These are phyloP conservation scores for Apocheima hispidaria DNA, from an alignment of 2,888 invertebrate species.

Conservation along the genomic window DNA sequence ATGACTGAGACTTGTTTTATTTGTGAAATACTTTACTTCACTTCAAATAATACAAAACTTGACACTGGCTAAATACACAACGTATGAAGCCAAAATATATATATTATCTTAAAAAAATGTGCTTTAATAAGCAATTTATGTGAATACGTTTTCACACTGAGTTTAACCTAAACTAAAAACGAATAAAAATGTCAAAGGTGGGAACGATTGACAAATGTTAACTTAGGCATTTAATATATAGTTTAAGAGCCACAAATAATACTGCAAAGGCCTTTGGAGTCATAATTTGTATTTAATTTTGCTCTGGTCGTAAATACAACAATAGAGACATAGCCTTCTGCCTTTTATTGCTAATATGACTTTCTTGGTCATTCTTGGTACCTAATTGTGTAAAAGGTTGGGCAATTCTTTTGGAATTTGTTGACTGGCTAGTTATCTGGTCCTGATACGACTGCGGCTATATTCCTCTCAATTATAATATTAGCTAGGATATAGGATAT, in stretches of 20 bases:
- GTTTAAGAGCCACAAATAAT: slow-evolving; percentile 29
- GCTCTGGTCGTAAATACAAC: slow-evolving; percentile 16
- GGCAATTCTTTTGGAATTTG: neutral
- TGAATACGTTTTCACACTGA: neutral
- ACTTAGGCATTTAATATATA: slow-evolving; percentile 13
- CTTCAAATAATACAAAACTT: no score
- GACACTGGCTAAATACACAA: no score
- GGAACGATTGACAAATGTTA: slow-evolving; percentile 17
- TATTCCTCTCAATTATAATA: no score
- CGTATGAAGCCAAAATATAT: no score
- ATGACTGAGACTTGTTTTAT: no score
- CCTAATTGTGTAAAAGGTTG: slow-evolving; percentile 18
- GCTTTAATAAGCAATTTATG: no score
- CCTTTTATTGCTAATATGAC: slow-evolving; percentile 18
- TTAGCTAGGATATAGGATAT: no score
- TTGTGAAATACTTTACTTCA: no score
- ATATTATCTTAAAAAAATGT: no score
- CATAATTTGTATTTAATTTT: slow-evolving; percentile 34
- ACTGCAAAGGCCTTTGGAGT: slow-evolving; percentile 13
- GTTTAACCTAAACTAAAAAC: slow-evolving; percentile 1
- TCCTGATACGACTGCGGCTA: neutral
- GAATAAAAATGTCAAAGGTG: slow-evolving; percentile 26
- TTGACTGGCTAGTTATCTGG: neutral
- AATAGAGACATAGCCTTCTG: slow-evolving; percentile 27
- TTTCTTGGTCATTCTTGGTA: slow-evolving; percentile 15